Evolutionary conservation across 2,888 invertebrate species (phyloP), one percentile per base, ranked within the genome.

Genomic region (Spilosoma lubricipeda): DNA sequence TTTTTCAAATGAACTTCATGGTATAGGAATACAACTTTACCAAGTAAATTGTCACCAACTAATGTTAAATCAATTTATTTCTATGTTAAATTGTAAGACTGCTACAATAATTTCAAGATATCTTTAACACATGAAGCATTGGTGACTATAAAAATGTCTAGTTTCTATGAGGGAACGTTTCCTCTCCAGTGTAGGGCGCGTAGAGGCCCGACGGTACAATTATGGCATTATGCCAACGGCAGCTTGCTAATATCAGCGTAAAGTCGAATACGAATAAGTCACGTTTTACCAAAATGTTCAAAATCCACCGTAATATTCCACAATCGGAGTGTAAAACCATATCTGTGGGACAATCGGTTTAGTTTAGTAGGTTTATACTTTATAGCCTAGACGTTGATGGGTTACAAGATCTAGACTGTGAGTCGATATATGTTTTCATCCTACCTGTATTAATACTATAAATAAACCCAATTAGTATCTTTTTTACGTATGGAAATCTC

Each of bases 191-290:
- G 77, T 84, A 88, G 88, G 87, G 88, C 89, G 88, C 90, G 71
- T 72, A 81, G 71, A 77, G 87, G 88, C 89, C 88, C 88, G 86
- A 84, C 87, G 85, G 83, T 85, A 88, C 91, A 88, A 90, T 93
- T 92, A 93, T 94, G 94, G 94, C 94, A 85, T 80, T 77, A 83
- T 88, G 94, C 94, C 94, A 94, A 86, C 89, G 86, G 85, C 88
- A 90, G 88, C 90, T 88, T 89, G 90, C 89, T 91, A 92, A 91
- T 91, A 92, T 89, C 89, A 84, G 84, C 83, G 85, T 87, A 85
- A 85, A 89, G 85, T 89, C 86, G 84, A 90, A 90, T 86, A 87
- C 87, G 82, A 86, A 89, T 92, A 92, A 91, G 91, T 93, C 92
- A 92, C 91, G 90, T 92, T 89, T 88, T 85, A 82, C 90, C 87